Evolutionary conservation across 2,113 vertebrate genomes (phyloP), one percentile per base, ranked within the genome.

Genomic region (Dromas ardeola): DNA sequence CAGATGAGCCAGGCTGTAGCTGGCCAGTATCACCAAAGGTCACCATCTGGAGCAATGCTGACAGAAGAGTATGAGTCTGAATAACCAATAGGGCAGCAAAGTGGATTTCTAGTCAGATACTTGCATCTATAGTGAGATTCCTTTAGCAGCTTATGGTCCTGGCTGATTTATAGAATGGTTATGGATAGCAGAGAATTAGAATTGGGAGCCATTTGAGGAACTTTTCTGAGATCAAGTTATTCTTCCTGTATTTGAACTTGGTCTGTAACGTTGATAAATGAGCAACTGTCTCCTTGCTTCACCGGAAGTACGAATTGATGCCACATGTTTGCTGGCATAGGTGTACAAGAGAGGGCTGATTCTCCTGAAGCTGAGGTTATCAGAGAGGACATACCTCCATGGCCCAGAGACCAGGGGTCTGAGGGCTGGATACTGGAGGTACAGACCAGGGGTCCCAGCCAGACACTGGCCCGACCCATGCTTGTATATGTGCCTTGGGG

Each of bases 401-500:
- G 32, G 7, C 52, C 11, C 15, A 67, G 30, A 59, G 9, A 82
- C 9, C 13, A 61, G 12, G 9, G 18, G 1, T 49, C 30, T 76
- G 50, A 84, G 11, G 12, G 4, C 10, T 84, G 32, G 5, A 4
- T 23, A 12, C 15, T 29, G 26, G 9, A 52, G 26, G 19, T 9
- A n/a, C 22, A 86, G 47, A 47, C 4, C 32, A 50, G 59, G 53
- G 9, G 7, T 70, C 2, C 0, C 36, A 81, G 63, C 1, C 6
- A 40, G 36, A 5, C 6, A n/a, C 9, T 29, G 6, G 5, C 2
- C 2, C 10, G 36, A 43, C 8, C 19, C 20, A 4, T 5, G 12
- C 5, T 27, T 36, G 5, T 27, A 4, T 13, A 9, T n/a, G 9
- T 19, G 8, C 15, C 34, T 52, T 11, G 10, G 2, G 4, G 2